Base-by-base conservation (phyloP, 2,113 vertebrate species). In the Lutjanus erythropterus region DNA sequence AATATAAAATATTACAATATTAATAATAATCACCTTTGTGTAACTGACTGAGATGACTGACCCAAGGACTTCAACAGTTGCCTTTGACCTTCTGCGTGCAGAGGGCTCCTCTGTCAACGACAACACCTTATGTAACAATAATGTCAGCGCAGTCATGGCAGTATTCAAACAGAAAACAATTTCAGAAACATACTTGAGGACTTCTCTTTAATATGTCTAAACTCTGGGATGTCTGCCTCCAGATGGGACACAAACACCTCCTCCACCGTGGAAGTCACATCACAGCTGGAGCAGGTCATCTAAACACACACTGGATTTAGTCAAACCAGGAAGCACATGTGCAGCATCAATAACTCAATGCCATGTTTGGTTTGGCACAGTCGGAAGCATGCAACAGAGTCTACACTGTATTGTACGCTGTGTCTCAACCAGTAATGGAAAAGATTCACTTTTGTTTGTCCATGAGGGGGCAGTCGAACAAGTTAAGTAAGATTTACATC, bases 191-290 rank as follows among this genome's bases (percentile, higher is more conserved):
- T 72, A 86, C 90, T 86, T 87, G 65, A 73, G 14, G 68, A 2
- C 4, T 59, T 84, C 91, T 94, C 91, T 94, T 71, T 94, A 67
- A 85, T 74, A 27, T 84, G 23, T 62, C 56, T 89, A 53, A 83
- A 88, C 5, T 96, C 95, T 56, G 95, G 95, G 64, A 94, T 83
- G 47, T 94, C 92, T 12, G 91, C 78, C 53, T 85, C 77, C 66
- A 97, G 90, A 71, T 97, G 95, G 0, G 94, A 95, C 42, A 97
- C 94, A 87, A 97, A 97, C 73, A 97, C 91, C 0, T 97, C 96
- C 73, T 97, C 95, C 0, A 86, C 73, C 0, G 79, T 66, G 0
- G 94, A 88, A 18, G 92, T 94, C 70, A 87, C 88, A 0, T 78
- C 89, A 0, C 79, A 19, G 66, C 92, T 86, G 1, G 75, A 92